Conservation (phyloP, 2,797 vertebrate species). For the Myiothlypis chrysogaster region DNA sequence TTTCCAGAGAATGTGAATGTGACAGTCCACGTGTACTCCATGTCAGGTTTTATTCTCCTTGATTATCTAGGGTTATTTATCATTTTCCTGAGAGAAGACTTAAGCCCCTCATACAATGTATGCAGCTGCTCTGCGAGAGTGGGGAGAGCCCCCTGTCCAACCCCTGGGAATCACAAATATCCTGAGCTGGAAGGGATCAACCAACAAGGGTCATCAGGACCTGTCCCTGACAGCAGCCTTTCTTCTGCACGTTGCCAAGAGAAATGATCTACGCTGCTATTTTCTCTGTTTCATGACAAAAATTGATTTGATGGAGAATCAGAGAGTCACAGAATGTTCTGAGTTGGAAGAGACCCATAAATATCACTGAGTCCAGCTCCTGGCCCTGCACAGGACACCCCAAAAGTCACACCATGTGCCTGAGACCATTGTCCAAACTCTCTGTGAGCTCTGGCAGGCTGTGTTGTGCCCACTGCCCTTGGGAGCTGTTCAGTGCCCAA, state of each 20-base stretch:
- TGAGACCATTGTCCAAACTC: fast-evolving
- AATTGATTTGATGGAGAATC: background rate
- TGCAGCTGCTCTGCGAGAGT: background rate
- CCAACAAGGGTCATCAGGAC: background rate
- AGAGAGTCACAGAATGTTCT: background rate
- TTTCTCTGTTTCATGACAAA: background rate
- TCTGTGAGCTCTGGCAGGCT: background rate
- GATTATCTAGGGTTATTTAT: background rate
- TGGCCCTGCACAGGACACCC: background rate
- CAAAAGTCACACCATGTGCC: fast-evolving
- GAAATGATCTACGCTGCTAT: background rate
- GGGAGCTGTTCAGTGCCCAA: background rate
- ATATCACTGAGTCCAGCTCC: fast-evolving
- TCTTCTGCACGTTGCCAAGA: background rate
- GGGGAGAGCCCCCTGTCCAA: background rate
- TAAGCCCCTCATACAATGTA: fast-evolving
- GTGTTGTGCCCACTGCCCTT: background rate
- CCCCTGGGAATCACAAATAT: no score
- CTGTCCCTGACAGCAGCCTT: background rate
- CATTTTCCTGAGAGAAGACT: no score
- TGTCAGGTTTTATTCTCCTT: background rate
- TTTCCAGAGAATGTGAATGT: no score
- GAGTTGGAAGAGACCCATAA: fast-evolving
- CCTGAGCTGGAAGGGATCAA: background rate
- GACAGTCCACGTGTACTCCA: fast-evolving